Evolutionary conservation across 2,888 invertebrate genomes (phyloP), one percentile per base, ranked within the genome.

Genomic region (Cataglyphis livida): DNA sequence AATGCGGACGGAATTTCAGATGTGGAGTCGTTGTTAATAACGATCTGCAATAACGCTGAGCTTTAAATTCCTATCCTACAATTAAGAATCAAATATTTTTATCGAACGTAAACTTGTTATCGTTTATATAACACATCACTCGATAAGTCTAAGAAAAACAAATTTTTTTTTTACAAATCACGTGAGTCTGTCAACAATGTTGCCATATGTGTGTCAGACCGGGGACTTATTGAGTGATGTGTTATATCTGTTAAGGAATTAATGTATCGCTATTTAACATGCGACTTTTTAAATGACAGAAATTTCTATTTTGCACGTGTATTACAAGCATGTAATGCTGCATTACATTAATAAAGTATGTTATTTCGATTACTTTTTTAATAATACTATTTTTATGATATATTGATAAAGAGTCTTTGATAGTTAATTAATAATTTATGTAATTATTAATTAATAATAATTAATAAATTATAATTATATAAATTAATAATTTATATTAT

Each of bases 1-100:
- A 59, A 71, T 44, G 44, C 25, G 59, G 4, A 18, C 7, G 35
- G 78, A 78, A 76, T 76, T 76, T 76, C 10, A 28, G 57, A 71
- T 44, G 59, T 5, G 35, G 18, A 12, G 7, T 41, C 59, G 18
- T 41, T 59, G 21, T 78, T 78, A 66, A 70, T 78, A 59, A 76
- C 48, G 35, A 71, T 32, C 32, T 66, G 21, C 2, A 59, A 9
- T 64, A 64, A 44, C 15, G 32, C 57, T 7, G 25, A 57, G 6
- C 18, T 59, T 71, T 74, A 18, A 44, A 38, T 57, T 71, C 10
- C n/a, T 15, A 1, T 35, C 4, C 5, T 38, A 5, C 12, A 57
- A 54, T 57, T 7, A 38, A 57, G 5, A 57, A 25, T 41, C 38
- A 28, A 25, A 0, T 3, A 3, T 44, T n/a, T 44, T 62, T 61